These are phyloP conservation scores for Phyllotreta striolata DNA, from an alignment of 2,888 invertebrate genomes.

Conservation along the genomic window DNA sequence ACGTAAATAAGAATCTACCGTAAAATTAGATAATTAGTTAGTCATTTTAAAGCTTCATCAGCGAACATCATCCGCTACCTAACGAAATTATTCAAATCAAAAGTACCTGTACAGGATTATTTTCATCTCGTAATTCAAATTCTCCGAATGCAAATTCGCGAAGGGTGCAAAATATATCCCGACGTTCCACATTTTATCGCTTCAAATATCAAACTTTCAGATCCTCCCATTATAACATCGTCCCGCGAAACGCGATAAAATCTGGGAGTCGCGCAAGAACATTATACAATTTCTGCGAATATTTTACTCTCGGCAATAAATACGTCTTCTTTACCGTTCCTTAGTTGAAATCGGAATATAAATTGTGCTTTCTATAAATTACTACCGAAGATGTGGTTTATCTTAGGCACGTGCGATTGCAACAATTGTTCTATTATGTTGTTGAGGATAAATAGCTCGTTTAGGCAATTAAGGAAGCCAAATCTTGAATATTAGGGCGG, in stretches of 20 bases:
- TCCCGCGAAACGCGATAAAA: slow-evolving; percentile 26
- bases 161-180: slow-evolving; percentile 30
- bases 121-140: slow-evolving; percentile 30
- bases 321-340: slow-evolving; percentile 35
- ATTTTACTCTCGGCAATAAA: slow-evolving; percentile 32
- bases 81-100: slow-evolving; percentile 25
- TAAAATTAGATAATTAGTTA: no score
- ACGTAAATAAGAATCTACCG: no score
- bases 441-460: slow-evolving; percentile 30
- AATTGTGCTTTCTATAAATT: slow-evolving; percentile 54
- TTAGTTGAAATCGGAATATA: slow-evolving; percentile 43
- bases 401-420: slow-evolving; percentile 53
- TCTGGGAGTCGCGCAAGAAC: slow-evolving; percentile 22
- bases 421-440: slow-evolving; percentile 56
- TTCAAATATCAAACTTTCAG: slow-evolving; percentile 27
- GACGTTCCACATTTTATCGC: slow-evolving; percentile 26
- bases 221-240: slow-evolving; percentile 24
- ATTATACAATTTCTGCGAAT: slow-evolving; percentile 27
- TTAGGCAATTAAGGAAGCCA: slow-evolving; percentile 6
- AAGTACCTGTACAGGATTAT: slow-evolving; percentile 27
- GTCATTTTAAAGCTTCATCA: background rate
- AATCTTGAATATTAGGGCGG: background rate
- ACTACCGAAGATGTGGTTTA: slow-evolving; percentile 52
- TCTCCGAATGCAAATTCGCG: slow-evolving; percentile 28
- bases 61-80: slow-evolving; percentile 8